Base-by-base conservation (phyloP, 2,113 vertebrate species). In the Melanotaenia duboulayi region DNA sequence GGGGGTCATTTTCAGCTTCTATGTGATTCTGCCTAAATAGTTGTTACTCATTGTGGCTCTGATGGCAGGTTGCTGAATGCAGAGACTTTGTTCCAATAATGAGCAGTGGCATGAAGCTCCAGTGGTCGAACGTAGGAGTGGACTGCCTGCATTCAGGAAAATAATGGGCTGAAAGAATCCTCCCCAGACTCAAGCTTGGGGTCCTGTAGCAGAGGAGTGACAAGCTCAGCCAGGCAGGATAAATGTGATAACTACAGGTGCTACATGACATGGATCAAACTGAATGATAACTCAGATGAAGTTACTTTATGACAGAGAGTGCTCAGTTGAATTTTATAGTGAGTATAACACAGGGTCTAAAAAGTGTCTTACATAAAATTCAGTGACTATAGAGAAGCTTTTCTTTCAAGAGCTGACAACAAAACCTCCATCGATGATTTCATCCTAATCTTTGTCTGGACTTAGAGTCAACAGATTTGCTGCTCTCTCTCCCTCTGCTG, bases 71-170 rank as follows among this genome's bases (percentile, higher is more conserved):
- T 49, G 54, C 73, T 76, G 65, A 85, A 76, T 54, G 40, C 63
- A 74, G 62, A 87, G 51, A 83, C 81, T 79, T 78, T 82, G 60
- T 49, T 78, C 24, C 32, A 63, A 78, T 90, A 89, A 90, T 89
- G 73, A 87, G 74, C 77, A 66, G 66, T 62, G 78, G 83, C 80
- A 87, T 65, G 62, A 71, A 74, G 77, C 80, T 77, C 50, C 70
- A 48, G 17, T 71, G 67, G 61, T 42, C 71, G 58, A 42, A 46
- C 35, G 61, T 63, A 72, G 78, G 74, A 83, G 55, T 74, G 67
- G 71, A 75, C 49, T 55, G 20, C 54, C 44, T 48, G 51, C 48
- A 59, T 83, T 83, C 63, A 81, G 66, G 19, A 54, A 75, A 81
- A 90, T 85, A 86, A 90, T 84, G 73, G 61, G 40, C 42, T 75